Percentiles rank a stretch among this genome's conserved stretches.
phyloP scores from a whole-genome alignment of 1,140 invertebrate genomes.

The Cherax destructor region DNA sequence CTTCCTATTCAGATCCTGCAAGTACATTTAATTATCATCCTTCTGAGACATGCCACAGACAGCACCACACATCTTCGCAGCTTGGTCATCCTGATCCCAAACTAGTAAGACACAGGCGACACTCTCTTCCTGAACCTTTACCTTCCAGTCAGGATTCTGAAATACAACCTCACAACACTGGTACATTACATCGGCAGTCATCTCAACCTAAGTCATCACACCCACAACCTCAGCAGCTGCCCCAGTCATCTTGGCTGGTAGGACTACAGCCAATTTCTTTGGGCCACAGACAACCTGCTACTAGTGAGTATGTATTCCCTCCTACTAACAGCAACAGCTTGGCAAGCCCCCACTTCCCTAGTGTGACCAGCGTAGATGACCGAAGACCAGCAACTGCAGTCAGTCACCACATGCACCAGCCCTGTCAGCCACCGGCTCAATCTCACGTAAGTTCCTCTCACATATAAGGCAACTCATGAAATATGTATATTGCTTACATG shows the following conservation, averaged over 20 bases:
- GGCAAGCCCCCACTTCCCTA: background rate
- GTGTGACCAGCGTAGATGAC: background rate
- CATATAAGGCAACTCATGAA: background rate
- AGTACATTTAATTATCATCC: background rate
- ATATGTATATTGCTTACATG: too few relatives aligned
- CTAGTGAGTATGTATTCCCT: slow-evolving; percentile 20
- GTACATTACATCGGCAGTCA: background rate
- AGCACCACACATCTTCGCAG: background rate
- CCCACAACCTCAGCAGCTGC: background rate
- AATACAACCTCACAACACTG: background rate
- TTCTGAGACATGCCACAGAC: background rate
- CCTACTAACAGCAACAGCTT: slow-evolving; percentile 13
- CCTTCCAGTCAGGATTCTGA: background rate
- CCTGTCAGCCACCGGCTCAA: background rate
- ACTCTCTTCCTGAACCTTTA: slow-evolving; percentile 37
- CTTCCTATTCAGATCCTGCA: background rate
- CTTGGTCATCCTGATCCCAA: background rate
- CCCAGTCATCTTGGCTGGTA: background rate
- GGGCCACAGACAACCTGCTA: background rate
- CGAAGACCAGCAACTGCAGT: background rate
- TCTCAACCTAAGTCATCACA: background rate
- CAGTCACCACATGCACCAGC: background rate
- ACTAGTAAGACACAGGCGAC: background rate
- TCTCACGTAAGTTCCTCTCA: background rate
- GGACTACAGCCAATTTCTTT: background rate